Base-by-base conservation (phyloP, 2,888 invertebrate genomes). In the Conomelus anceps region DNA sequence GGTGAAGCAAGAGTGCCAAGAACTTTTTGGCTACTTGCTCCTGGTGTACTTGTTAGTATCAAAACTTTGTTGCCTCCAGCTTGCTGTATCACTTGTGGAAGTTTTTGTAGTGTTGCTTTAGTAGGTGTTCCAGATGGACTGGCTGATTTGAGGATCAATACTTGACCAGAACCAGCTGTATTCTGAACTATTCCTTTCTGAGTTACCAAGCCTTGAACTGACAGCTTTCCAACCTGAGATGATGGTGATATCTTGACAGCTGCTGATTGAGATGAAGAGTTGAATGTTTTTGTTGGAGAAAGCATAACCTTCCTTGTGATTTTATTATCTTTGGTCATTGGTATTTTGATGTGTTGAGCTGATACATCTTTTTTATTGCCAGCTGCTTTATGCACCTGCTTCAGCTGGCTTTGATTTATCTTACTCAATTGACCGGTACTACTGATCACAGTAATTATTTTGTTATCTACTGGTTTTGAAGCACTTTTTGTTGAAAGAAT, bases 31-130 rank as follows among this genome's bases (percentile, higher is more conserved):
- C 88, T 88, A 87, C 89, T 88, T 23, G 88, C 89, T 22, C 85
- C 85, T 84, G 89, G 90, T 41, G 89, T 85, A 86, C 89, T 90
- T n/a, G 89, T 90, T 1, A 90, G 34, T 41, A 90, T 90, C 11
- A 90, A 22, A 22, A 90, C 89, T 84, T 90, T 90, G 63, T 63
- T 63, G 3, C 63, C 63, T 23, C 89, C 89, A 6, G 88, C 88
- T 22, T 88, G 89, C 22, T 90, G 90, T 34, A 90, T 85, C 85
- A 90, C 41, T 34, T 89, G 88, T 41, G 88, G 24, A 20, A 26
- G 22, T 89, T 89, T 89, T 85, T 90, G 89, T 23, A 88, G 63
- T 13, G 86, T 85, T 20, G 85, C 86, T 88, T 89, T 87, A 17
- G 85, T 86, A 41, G 23, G 63, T 22, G 85, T 41, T 29, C 85